Evolutionary conservation across 2,113 vertebrate genomes (phyloP), one percentile per base, ranked within the genome.

Genomic region (Barnardius zonarius): DNA sequence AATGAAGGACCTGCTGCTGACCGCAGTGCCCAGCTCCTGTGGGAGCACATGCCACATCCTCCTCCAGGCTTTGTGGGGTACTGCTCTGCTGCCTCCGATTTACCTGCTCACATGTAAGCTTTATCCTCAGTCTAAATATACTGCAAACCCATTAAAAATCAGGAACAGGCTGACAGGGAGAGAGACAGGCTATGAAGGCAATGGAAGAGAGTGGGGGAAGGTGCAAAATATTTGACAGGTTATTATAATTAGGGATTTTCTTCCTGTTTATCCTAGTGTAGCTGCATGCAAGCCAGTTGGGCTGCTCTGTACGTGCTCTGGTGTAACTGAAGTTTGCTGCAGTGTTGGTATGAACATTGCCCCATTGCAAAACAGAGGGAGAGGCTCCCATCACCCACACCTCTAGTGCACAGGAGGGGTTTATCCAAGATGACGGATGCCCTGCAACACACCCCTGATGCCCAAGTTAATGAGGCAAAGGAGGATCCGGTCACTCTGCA

Each of bases 291-390:
- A 24, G 70, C 23, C 54, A n/a, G 16, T 30, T 27, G 31, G 49
- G 19, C 41, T 13, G 27, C n/a, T 70, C 6, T 2, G 12, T 24
- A 10, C 0, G 0, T 30, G 66, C 35, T 41, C 30, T 18, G 27
- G 17, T 22, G 23, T 48, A 43, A 33, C 9, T 7, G 31, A 46
- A 25, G 64, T 73, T 69, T 75, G 70, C 62, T 20, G 49, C 2
- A 3, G 49, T 2, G 0, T 49, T 61, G 44, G 19, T 23, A 10
- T 49, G 61, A 78, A 14, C 3, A 0, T 22, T 49, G 41, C 15
- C 25, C 37, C 35, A 1, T 13, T 49, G 67, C 35, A 44, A 27
- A 5, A 31, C 4, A 17, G 35, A 33, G 27, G 31, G 49, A 67
- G 41, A 73, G 16, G 35, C 16, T 88, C 24, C 59, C 54, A 7